Conservation (phyloP, 2,888 invertebrate species). For the Stictocephala bisonia region DNA sequence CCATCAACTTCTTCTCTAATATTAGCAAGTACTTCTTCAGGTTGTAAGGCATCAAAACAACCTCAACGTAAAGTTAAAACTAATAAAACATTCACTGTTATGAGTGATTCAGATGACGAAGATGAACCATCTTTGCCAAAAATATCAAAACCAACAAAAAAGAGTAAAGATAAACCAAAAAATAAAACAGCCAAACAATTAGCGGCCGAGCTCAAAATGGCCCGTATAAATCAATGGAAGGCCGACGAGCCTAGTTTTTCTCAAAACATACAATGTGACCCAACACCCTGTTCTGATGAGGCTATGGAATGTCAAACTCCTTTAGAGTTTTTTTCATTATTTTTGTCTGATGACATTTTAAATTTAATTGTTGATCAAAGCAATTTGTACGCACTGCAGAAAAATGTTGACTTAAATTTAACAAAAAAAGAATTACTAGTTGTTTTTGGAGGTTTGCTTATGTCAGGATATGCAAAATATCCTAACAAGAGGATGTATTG, state of each 20-base stretch:
- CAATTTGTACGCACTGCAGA: conserved; percentile 38
- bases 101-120: too few species aligned
- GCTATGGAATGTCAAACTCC: conserved; percentile 41
- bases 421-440: conserved; percentile 32
- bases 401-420: conserved; percentile 41
- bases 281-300: conserved; percentile 34
- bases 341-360: conserved; percentile 31
- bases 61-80: too few species aligned
- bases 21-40: too few species aligned
- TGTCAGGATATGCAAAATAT: conserved; percentile 36
- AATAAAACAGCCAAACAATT: conserved; percentile 21
- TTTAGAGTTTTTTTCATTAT: conserved; percentile 36
- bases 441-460: conserved; percentile 25
- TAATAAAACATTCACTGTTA: too few species aligned
- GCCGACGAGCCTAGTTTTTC: conserved; percentile 9
- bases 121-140: too few species aligned
- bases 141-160: neutral
- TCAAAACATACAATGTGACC: neutral
- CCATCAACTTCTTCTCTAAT: too few species aligned
- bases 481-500: conserved; percentile 38
- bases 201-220: conserved; percentile 18
- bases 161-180: neutral
- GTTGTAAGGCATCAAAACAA: too few species aligned
- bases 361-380: conserved; percentile 40
- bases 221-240: conserved; percentile 35